Base-by-base conservation (phyloP, 2,113 vertebrate species). In the Macaca fascicularis region DNA sequence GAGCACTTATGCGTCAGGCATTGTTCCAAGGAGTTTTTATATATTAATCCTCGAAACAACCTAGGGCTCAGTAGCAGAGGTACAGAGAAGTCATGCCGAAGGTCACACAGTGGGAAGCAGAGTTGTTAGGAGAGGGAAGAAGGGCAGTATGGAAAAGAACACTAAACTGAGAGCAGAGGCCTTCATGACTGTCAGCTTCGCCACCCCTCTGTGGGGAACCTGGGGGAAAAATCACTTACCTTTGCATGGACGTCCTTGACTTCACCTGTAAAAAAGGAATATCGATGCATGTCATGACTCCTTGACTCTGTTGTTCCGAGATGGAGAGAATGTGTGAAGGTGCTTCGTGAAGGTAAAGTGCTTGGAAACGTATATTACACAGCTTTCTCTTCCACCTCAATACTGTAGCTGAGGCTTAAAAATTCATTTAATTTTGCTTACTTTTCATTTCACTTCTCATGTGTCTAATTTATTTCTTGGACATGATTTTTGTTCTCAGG, bases 401-500 rank as follows among this genome's bases (percentile, higher is more conserved):
- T 32, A 3, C 23, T 50, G 8, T 5, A 12, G 11, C 19, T 32
- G 22, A 79, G 32, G 38, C n/a, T 91, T 61, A 22, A 72, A 79
- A 57, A 45, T 74, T 17, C n/a, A 25, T 72, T 89, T 80, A 11
- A 16, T 85, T 89, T 90, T 76, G 61, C 64, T 8, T 38, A 55
- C 45, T 96, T 87, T 88, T 85, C 43, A 23, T 75, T 85, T 38
- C 13, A 23, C 16, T 94, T 87, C 32, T 75, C 20, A 67, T 67
- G 1, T 85, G 93, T 97, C 97, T 93, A 9, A 95, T 95, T 97
- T 97, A 64, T 95, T 79, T 90, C 23, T 72, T 45, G 96, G 2
- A 82, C 48, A 64, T 98, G 70, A 82, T 92, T 70, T 32, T 59
- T 78, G 74, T 84, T 93, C 98, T 10, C 97, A 99, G 99, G 99